Evolutionary conservation across 2,797 vertebrate genomes (phyloP).

Genomic region (Carapus acus): DNA sequence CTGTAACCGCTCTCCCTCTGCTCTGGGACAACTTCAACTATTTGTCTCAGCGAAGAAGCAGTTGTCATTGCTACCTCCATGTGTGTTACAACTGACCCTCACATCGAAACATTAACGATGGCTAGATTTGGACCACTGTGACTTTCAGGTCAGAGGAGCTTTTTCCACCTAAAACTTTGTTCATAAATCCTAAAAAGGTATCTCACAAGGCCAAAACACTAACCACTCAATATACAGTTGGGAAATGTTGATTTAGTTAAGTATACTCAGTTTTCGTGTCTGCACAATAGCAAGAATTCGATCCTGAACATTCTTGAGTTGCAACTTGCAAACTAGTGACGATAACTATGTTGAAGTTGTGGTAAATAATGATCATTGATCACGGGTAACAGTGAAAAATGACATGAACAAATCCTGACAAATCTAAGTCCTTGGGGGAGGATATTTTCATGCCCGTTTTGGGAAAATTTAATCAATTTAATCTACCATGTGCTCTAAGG

Average conservation of each 20-base stretch:
- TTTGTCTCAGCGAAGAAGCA: conserved; percentile 18
- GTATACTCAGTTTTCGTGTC: too few species aligned
- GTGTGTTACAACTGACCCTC: not conserved
- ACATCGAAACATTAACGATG: too few species aligned
- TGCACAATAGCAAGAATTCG: not conserved
- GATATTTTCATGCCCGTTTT: too few species aligned
- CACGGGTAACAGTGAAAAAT: not conserved
- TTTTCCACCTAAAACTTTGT: too few species aligned
- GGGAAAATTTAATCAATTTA: conserved; percentile 3
- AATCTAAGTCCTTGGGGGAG: too few species aligned
- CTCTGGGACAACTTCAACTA: conserved; percentile 34
- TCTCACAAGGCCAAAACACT: too few species aligned
- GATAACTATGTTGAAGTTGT: not conserved
- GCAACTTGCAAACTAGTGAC: too few species aligned
- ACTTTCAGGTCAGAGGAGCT: too few species aligned
- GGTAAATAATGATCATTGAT: too few species aligned
- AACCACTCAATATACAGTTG: conserved; percentile 3
- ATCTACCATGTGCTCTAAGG: conserved; percentile 13
- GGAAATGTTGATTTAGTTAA: not conserved
- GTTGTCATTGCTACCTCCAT: conserved; percentile 8
- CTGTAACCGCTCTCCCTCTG: conserved; percentile 50
- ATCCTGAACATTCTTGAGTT: too few species aligned
- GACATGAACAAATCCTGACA: not conserved
- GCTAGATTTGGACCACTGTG: too few species aligned
- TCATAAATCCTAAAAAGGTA: too few species aligned